These are phyloP conservation scores for Megalonaias nervosa DNA, from an alignment of 1,140 invertebrate genomes.

Conservation along the genomic window DNA sequence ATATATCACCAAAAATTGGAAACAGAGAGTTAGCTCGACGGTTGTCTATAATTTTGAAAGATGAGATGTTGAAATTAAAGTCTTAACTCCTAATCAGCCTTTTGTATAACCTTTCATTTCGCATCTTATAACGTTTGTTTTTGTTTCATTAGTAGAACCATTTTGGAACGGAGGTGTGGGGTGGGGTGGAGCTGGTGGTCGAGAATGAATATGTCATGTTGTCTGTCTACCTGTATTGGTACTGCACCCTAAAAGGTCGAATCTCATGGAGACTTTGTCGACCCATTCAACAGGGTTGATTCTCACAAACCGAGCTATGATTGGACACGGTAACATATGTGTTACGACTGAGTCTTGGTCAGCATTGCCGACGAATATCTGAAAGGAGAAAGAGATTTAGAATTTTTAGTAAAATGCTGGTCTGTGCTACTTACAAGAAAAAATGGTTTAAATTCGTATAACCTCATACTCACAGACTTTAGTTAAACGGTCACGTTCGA, in stretches of 20 bases:
- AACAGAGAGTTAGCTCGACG: no score
- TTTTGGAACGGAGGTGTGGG: background rate
- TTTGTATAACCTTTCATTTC: background rate
- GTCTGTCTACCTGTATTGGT: slow-evolving; percentile 4
- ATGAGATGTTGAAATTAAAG: background rate
- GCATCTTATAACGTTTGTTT: background rate
- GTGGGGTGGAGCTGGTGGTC: background rate
- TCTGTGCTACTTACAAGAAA: no score
- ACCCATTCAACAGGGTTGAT: slow-evolving; percentile 42
- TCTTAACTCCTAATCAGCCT: background rate
- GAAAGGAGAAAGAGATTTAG: background rate
- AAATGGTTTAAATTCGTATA: no score
- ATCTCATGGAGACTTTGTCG: slow-evolving; percentile 33
- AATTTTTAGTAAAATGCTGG: no score
- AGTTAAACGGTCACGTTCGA: no score
- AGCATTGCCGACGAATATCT: slow-evolving; percentile 32
- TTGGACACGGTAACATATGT: slow-evolving; percentile 34
- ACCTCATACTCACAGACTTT: no score
- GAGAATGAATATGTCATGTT: background rate
- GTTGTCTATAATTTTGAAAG: background rate
- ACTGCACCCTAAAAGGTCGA: slow-evolving; percentile 49
- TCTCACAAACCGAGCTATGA: slow-evolving; percentile 43
- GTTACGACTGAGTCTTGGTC: slow-evolving; percentile 44
- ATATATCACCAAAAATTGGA: no score
- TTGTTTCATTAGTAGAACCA: no score